A percentile compares a stretch with the other conserved stretches of the same genome.
Evolutionary conservation across 2,113 vertebrate genomes (phyloP).

Genomic region (Lepus timidus): DNA sequence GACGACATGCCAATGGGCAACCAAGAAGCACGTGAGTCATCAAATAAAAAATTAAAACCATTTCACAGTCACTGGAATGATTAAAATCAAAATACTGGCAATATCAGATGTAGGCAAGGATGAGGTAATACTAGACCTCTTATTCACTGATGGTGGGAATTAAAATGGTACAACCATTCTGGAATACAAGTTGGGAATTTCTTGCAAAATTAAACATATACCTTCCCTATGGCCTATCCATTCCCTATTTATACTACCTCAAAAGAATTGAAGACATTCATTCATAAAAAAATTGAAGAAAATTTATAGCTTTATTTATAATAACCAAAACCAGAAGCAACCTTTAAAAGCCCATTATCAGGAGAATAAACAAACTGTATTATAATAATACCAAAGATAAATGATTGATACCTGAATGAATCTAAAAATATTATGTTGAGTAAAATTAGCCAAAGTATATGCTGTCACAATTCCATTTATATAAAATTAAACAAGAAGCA

Average conservation of each 20-base stretch:
- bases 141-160: not conserved
- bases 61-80: not conserved
- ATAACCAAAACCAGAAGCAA: not conserved
- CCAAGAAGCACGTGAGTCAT: not conserved
- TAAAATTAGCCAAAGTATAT: not conserved
- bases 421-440: not conserved
- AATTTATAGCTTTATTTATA: not conserved
- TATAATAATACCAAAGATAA: not conserved
- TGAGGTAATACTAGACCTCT: not conserved
- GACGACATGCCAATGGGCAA: not conserved
- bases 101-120: not conserved
- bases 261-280: constrained; percentile 18
- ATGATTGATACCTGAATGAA: not conserved
- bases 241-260: not conserved
- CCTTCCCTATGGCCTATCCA: not conserved
- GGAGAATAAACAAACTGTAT: not conserved
- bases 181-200: not conserved
- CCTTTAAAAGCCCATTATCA: not conserved
- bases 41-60: not conserved
- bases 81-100: not conserved
- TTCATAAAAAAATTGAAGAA: constrained; percentile 9
- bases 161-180: not conserved
- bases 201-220: constrained; percentile 20
- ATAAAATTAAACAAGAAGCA: not conserved
- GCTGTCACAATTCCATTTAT: not conserved